Conservation (phyloP, 2,888 invertebrate genomes). For the Ectemnius lituratus region DNA sequence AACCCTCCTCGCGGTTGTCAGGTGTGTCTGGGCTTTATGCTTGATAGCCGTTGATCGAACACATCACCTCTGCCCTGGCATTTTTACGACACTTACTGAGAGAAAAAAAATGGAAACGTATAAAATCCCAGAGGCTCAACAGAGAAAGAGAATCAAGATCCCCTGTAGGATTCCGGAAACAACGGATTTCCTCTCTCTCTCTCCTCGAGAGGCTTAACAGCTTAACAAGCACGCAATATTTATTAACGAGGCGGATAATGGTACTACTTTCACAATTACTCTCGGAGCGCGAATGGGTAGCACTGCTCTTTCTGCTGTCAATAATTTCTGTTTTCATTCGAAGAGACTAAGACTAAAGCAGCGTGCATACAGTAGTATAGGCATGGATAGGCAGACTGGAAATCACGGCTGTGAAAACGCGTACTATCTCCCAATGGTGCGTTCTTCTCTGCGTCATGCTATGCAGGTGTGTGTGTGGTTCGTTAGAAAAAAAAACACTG, state of each 20-base stretch:
- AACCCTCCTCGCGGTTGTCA: neutral
- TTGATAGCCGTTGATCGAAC: conserved; percentile 4
- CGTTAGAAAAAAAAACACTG: too few species aligned
- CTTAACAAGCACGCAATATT: neutral
- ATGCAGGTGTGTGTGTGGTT: too few species aligned
- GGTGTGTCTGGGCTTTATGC: conserved; percentile 6
- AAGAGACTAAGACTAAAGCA: too few species aligned
- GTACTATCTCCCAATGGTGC: too few species aligned
- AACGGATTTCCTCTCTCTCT: neutral
- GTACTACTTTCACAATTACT: conserved; percentile 3
- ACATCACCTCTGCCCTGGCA: neutral
- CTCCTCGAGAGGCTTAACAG: neutral
- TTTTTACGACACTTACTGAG: neutral
- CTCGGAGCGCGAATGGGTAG: neutral
- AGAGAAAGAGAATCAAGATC: neutral
- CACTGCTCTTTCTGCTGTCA: too few species aligned
- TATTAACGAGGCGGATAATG: neutral
- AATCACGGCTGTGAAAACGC: too few species aligned
- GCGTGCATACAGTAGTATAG: too few species aligned
- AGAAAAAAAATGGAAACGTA: neutral
- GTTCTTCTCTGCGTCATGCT: too few species aligned
- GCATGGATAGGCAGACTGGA: too few species aligned
- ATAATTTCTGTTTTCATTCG: too few species aligned
- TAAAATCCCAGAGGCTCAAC: neutral
- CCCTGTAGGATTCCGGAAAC: neutral